Base-by-base conservation (phyloP, 1,140 invertebrate species). In the Lycorma delicatula region DNA sequence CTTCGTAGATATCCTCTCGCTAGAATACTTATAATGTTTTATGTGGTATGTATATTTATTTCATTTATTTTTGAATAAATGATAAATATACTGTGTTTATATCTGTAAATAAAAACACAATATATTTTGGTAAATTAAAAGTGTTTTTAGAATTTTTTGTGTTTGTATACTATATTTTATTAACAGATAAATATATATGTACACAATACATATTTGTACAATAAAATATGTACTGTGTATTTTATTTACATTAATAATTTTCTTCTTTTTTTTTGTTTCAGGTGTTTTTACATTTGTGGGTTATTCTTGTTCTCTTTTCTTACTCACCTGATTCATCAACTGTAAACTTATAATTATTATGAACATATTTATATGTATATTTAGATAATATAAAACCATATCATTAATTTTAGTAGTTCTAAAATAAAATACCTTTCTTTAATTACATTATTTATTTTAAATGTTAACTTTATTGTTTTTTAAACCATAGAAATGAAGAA, bases 1-100 rank as follows among this genome's bases (percentile, higher is more conserved):
- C 71, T 92, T 27, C 76, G 88, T 56, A 74, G 87, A 59, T 89
- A 91, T 77, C 89, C 89, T 4, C 75, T 89, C 54, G 85, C 87
- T 31, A 78, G 89, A 61, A 82, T 90, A 51, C 81, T 89, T 71
- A 80, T 91, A 11, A 78, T 92, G 53, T 72, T 83, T 58, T 91
- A 91, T 65, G 84, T 85, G 75, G 81, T 81, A 72, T 75, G 68
- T 70, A 54, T 56, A 36, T 25, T 9, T n/a, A 28, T 54, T 56
- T 0, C 26, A n/a, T n/a, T n/a, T n/a, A n/a, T n/a, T n/a, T n/a
- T n/a, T n/a, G n/a, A n/a, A n/a, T n/a, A n/a, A n/a, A n/a, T 3
- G 29, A 12, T 12, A 1, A 52, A 36, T 23, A 46, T 36, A 46
- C 4, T 18, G 54, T 27, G 13, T 52, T 23, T 34, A 6, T 36